Base-by-base conservation (phyloP, 2,113 vertebrate genomes). In the Strix uralensis region DNA sequence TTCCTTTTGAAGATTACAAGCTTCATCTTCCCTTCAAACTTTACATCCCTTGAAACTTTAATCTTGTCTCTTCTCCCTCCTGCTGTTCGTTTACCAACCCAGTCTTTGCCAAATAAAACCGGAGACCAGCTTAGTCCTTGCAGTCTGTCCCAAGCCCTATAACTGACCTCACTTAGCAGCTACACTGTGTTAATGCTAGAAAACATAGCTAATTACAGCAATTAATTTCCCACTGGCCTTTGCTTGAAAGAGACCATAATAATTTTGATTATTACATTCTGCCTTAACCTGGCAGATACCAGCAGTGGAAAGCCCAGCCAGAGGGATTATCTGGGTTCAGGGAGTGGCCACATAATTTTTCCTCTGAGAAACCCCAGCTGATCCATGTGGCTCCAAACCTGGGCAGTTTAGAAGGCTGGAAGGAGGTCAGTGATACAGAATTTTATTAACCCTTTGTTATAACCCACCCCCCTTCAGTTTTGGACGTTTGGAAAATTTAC, bases 301-400 rank as follows among this genome's bases (percentile, higher is more conserved):
- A 84, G 88, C 69, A 69, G 59, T 36, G 40, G 59, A 59, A 87
- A 88, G 58, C 61, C 57, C 65, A 84, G 88, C 77, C 87, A 88
- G 69, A 83, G 59, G 69, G 52, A 95, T 96, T 96, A 95, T 79
- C 82, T 91, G 86, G 77, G 69, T 81, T 84, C 94, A 92, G 89
- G 95, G 94, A 86, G 91, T 61, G 70, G 81, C 71, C 77, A 65
- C 62, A 54, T 74, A 30, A 74, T 84, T 94, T 75, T 88, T 86
- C 38, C 61, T 44, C 67, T 38, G 49, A 91, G 72, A 88, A 94
- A 61, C 61, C 44, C 46, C 80, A 86, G 74, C 74, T 80, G 87
- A 88, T 77, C 62, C 2, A 0, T 11, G 38, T 40, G 73, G 44
- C 69, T 74, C 84, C 77, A 84, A 88, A 79, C 47, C 40, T 81